phyloP scores from a whole-genome alignment of 1,140 invertebrate species.

The Saccostrea cuccullata region DNA sequence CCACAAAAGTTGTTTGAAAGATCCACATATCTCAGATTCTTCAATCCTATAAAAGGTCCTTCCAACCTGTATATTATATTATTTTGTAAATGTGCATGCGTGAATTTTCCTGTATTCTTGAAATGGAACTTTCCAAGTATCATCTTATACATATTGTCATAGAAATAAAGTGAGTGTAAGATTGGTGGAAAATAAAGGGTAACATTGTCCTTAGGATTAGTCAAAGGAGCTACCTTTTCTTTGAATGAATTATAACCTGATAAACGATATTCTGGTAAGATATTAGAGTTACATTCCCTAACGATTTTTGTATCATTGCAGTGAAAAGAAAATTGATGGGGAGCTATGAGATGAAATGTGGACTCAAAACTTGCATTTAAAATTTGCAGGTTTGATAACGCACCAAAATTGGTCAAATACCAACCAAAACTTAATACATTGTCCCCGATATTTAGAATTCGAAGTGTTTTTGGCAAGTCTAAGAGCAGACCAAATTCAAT shows the following conservation, averaged over 20 bases:
- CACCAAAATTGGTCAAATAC: neutral
- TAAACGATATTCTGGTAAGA: no score
- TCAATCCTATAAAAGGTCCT: slow-evolving; percentile 34
- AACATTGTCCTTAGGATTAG: neutral
- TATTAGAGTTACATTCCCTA: no score
- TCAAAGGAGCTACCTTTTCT: no score
- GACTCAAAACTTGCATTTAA: neutral
- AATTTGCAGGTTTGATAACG: neutral
- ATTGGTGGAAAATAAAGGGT: neutral
- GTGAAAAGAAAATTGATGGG: neutral
- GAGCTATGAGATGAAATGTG: neutral
- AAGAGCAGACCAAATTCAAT: neutral
- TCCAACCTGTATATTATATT: slow-evolving; percentile 44
- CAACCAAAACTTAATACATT: slow-evolving; percentile 39
- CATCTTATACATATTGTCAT: neutral
- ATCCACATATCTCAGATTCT: slow-evolving; percentile 20
- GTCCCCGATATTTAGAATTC: slow-evolving; percentile 1
- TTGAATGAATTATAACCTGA: no score
- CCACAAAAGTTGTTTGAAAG: slow-evolving; percentile 51
- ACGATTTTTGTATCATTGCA: neutral
- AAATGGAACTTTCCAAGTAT: slow-evolving; percentile 11
- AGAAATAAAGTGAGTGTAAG: neutral
- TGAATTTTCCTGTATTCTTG: neutral
- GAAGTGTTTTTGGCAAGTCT: neutral
- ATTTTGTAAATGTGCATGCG: neutral